phyloP scores from a whole-genome alignment of 2,888 invertebrate genomes.

The Ischnura elegans region DNA sequence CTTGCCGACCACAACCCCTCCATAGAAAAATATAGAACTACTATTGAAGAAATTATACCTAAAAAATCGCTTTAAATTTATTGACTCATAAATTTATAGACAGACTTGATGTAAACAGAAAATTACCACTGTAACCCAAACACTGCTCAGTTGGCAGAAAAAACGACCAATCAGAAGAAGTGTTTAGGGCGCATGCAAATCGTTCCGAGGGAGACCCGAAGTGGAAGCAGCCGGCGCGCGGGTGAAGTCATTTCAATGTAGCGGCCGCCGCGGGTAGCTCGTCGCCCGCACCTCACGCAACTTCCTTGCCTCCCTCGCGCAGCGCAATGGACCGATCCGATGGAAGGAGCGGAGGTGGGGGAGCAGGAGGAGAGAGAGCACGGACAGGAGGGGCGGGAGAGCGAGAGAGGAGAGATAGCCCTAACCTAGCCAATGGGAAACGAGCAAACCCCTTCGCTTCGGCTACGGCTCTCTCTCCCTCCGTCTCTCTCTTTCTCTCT shows the following conservation, averaged over 20 bases:
- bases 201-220: not conserved
- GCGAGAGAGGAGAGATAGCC: constrained; percentile 57
- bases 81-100: no score
- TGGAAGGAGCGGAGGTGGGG: not conserved
- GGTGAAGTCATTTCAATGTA: no score
- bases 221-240: no score
- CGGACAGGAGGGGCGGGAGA: constrained; percentile 1
- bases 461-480: not conserved
- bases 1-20: no score
- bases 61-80: no score
- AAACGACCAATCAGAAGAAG: no score
- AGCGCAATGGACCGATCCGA: constrained; percentile 61
- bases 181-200: constrained; percentile 5
- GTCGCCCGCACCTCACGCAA: not conserved
- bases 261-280: not conserved
- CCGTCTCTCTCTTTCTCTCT: no score
- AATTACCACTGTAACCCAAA: no score
- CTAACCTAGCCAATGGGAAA: constrained; percentile 67
- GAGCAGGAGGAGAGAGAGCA: not conserved
- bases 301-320: constrained; percentile 28
- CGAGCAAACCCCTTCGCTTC: constrained; percentile 51
- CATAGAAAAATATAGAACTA: no score
- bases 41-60: no score
- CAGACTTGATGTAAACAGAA: no score
- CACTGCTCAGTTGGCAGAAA: no score